Evolutionary conservation across 1,140 invertebrate genomes (phyloP), one percentile per base, ranked within the genome.

Genomic region (Apis mellifera): DNA sequence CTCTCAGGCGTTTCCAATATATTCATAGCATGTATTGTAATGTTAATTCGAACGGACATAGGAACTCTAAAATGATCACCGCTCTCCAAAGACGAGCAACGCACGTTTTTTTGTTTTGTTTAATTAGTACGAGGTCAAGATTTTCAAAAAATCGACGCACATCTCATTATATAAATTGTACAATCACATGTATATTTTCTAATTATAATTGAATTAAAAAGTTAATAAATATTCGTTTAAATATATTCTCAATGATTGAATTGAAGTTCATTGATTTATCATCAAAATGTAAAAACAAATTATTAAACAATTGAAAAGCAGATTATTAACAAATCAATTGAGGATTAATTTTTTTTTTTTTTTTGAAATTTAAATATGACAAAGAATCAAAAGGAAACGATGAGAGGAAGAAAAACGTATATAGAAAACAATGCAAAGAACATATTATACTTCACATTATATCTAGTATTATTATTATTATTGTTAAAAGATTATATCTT

Each of bases 11-110:
- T 71, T 26, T 54, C 9, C 15, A 71, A 48, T 55, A 42, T 54
- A 17, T 17, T 26, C n/a, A 9, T 69, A n/a, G 7, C 13, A 50
- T 50, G 66, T 13, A 23, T 42, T 42, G 32, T 23, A 17, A 23
- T 32, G 50, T 42, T 71, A 52, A 60, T 76, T 82, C 54, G 64
- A 69, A 82, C 55, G 55, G 73, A 69, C 54, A 11, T 76, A 82
- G 72, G 72, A 82, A 82, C 79, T 82, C 19, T 76, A 54, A 73
- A 60, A 68, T 32, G 19, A 76, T 82, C 52, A 64, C 48, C 57
- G 55, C 17, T 55, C 11, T 77, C 32, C 17, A 19, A 57, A 66
- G 26, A 59, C 32, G 19, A 26, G 9, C 19, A 57, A 59, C 57
- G 59, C n/a, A 59, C 57, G 59, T 42, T 19, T 62, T 19, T 62